A percentile compares a stretch with the other conserved stretches of the same genome.
phyloP scores from a whole-genome alignment of 2,888 invertebrate genomes.

The Caenorhabditis zanzibari region DNA sequence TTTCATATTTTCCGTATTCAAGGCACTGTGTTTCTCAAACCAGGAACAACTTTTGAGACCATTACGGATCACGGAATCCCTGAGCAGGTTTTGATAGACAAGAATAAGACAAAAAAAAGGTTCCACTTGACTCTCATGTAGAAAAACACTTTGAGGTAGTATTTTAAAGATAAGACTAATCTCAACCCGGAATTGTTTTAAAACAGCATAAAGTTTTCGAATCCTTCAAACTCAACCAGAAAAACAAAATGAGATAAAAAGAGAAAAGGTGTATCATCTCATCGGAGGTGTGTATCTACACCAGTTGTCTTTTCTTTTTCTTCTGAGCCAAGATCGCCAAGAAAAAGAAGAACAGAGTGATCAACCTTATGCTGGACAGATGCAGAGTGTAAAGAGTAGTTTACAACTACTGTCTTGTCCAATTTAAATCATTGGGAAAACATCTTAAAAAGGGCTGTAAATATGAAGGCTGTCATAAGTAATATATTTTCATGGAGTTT shows the following conservation, averaged over 20 bases:
- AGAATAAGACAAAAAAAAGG: background rate
- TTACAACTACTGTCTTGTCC: slow-evolving; percentile 23
- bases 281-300: slow-evolving; percentile 36
- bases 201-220: background rate
- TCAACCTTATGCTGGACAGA: slow-evolving; percentile 32
- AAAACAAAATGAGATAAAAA: slow-evolving; percentile 2
- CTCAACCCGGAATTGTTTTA: background rate
- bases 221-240: background rate
- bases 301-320: slow-evolving; percentile 30
- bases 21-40: background rate
- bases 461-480: too few relatives aligned
- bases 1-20: background rate
- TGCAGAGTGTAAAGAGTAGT: slow-evolving; percentile 25
- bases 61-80: background rate
- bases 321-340: background rate
- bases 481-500: too few relatives aligned
- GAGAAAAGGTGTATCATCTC: slow-evolving; percentile 18
- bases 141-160: too few relatives aligned
- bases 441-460: background rate
- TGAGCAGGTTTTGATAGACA: too few relatives aligned
- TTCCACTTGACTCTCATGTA: background rate
- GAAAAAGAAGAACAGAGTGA: background rate
- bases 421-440: background rate
- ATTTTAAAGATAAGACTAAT: too few relatives aligned
- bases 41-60: background rate